Evolutionary conservation across 2,888 invertebrate genomes (phyloP), one percentile per base, ranked within the genome.

Genomic region (Drosophila rellima): DNA sequence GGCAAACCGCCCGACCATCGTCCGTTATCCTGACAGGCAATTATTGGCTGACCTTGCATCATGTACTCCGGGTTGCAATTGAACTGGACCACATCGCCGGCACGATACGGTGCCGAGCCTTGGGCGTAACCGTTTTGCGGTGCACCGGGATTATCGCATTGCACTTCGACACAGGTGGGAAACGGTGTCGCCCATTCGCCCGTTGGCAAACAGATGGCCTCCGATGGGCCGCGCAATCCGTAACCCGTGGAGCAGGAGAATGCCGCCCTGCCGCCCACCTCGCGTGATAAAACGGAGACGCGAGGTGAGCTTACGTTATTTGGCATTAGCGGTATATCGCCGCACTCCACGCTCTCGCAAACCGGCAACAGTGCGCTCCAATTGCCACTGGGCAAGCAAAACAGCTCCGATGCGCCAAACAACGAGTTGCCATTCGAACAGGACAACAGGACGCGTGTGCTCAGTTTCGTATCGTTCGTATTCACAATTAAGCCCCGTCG

Each of bases 31-130:
- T 97, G 97, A 92, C 98, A 98, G 20, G 97, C 96, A 54, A 97
- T 95, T 79, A 97, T 97, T n/a, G 97, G 96, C 81, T 96, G 95
- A 2, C 98, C 97, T 91, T 97, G 97, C 94, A 97, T 95, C 94
- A 97, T 97, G 92, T 95, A 97, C 82, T 97, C 97, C 8, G 96
- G 95, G 92, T 96, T 96, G 92, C 97, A 98, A 91, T 96, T 96
- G 93, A 97, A 96, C 92, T 97, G 96, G 26, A 97, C 95, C 55
- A 97, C 95, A 92, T 97, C 97, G 0, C 97, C 97, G 11, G 96
- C 96, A 77, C 96, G 94, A 93, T 96, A 97, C 8, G 96, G 96
- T 0, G 95, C 95, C 20, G 94, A 94, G 13, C 96, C 96, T 87
- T 96, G 95, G 66, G 96, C 95, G 92, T 96, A 96, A 52, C 97